Evolutionary conservation across 2,113 vertebrate species (phyloP).

Genomic region (Ictalurus punctatus): DNA sequence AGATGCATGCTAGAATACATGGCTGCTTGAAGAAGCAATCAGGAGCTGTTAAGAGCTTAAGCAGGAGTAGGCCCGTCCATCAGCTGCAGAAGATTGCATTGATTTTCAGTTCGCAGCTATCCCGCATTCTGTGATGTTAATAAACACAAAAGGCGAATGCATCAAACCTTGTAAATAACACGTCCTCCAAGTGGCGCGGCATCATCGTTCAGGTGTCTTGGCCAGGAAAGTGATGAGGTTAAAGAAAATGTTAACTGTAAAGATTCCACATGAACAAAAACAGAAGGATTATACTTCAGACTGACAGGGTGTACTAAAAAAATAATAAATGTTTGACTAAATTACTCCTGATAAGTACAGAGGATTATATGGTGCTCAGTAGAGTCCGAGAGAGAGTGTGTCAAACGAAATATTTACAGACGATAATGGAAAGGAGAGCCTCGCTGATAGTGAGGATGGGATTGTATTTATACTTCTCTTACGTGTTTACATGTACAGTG

Average conservation of each 20-base stretch:
- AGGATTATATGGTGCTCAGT: background rate
- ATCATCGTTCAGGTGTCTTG: conserved; percentile 14
- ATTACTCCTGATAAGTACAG: conserved; percentile 1
- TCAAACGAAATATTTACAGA: conserved; percentile 36
- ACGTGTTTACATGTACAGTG: conserved; percentile 5
- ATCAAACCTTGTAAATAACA: conserved; percentile 42
- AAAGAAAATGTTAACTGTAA: conserved; percentile 1
- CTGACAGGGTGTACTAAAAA: conserved; percentile 15
- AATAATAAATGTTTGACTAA: background rate
- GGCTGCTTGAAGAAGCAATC: conserved; percentile 53
- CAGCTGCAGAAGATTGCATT: conserved; percentile 50
- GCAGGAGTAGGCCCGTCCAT: conserved; percentile 44
- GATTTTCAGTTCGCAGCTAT: conserved; percentile 54
- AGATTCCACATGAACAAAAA: conserved; percentile 4
- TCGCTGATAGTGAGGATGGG: background rate
- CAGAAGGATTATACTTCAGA: background rate
- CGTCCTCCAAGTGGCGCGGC: background rate
- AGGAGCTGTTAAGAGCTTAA: conserved; percentile 42
- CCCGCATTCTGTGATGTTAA: conserved; percentile 41
- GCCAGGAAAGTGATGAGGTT: conserved; percentile 2
- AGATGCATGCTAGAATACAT: conserved; percentile 31
- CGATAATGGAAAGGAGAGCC: conserved; percentile 20
- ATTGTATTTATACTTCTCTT: background rate
- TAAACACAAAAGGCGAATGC: conserved; percentile 48
- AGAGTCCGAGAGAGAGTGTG: background rate